Base-by-base conservation (phyloP, 2,797 vertebrate genomes). In the Enteromius mattozi region DNA sequence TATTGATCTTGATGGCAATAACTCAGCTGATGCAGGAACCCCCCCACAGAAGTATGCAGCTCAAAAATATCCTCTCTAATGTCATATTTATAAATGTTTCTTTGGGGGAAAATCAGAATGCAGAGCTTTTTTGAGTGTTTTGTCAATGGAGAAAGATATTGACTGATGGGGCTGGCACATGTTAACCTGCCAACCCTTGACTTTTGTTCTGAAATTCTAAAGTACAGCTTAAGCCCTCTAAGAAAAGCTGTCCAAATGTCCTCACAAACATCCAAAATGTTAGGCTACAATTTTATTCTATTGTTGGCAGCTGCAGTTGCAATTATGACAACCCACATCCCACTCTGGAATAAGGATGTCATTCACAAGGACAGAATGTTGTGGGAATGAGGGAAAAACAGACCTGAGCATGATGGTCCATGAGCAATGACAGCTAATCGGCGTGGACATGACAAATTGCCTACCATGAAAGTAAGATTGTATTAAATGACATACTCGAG, bases 401-500 rank as follows among this genome's bases (percentile, higher is more conserved):
- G 21, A n/a, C 42, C 91, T 91, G 92, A 93, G 90, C 80, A 80
- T 88, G 90, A 87, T 92, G 59, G 94, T 94, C 92, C 90, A 94
- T 94, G 93, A 94, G 81, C 87, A 87, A n/a, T 81, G 49, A 76
- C 90, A 90, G 92, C 92, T 94, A 94, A 94, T 94, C 92, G 92
- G 88, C 87, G 87, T 70, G 89, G 89, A 89, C 92, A 90, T 93
- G 94, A 94, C 94, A 95, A 94, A 94, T 94, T 94, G 91, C 91
- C 91, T 87, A 90, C 88, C 89, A 89, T 89, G 91, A 93, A 72
- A 78, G 92, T 93, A 91, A 93, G 93, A 92, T 92, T 91, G 91
- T 92, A 90, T 90, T 90, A 93, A 92, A 92, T 90, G 90, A 90
- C 90, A 88, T 90, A 89, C 83, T 86, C 24, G 88, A 87, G 89